Evolutionary conservation across 2,888 invertebrate species (phyloP), one percentile per base, ranked within the genome.

Genomic region (Dromius quadrimaculatus): DNA sequence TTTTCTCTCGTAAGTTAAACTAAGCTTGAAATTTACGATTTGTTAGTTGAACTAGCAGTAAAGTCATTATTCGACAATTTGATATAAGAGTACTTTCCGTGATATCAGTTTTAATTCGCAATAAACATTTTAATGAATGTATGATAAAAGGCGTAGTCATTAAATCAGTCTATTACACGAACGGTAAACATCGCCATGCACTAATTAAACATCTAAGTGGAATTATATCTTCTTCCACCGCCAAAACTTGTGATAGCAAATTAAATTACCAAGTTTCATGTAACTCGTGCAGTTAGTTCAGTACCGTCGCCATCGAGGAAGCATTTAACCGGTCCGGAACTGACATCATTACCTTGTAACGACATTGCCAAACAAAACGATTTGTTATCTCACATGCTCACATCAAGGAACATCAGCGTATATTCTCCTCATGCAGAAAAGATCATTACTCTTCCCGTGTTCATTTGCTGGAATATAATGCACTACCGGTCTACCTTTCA

Each of bases 321-420:
- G 9, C 23, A 47, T 20, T 23, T 59, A 61, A 61, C 61, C 41
- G 41, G 36, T 41, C 36, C 61, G 61, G 41, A 61, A 38, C 38
- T 41, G 38, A 23, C 41, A 20, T 41, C 61, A 41, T 61, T 61
- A 61, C 38, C 22, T 41, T 22, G 61, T 36, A 61, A 61, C 61
- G 61, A 38, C 61, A 41, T 61, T 61, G 41, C 38, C 61, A 61
- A 61, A 61, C 61, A 61, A 61, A 61, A 41, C 61, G 23, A 61
- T 61, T 61, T 59, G 38, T 61, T 61, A 61, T 61, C 50, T 28
- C 28, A 28, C 28, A 54, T 54, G 28, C 28, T 11, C n/a, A 19
- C 50, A 54, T 54, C 50, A 23, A n/a, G 23, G 28, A 11, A 41
- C 50, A 54, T 54, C 15, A 54, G 50, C 50, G 15, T 28, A 23